These are phyloP conservation scores for Centropus bengalensis DNA, from an alignment of 2,113 vertebrate genomes.

Conservation along the genomic window DNA sequence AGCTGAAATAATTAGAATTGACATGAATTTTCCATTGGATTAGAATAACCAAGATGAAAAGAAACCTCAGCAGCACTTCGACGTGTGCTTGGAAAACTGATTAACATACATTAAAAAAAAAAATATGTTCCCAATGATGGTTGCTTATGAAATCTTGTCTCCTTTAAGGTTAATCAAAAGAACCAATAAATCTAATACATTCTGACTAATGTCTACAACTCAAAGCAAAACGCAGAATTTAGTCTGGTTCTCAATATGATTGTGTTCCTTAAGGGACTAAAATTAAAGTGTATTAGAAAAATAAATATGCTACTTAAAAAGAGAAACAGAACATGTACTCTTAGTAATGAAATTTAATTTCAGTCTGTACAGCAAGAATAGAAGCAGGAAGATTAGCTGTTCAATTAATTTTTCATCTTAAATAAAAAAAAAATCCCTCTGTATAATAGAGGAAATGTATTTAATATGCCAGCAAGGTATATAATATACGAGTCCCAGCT, in stretches of 20 bases:
- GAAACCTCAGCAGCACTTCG: neutral
- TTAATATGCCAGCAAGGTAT: neutral
- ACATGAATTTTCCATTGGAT: neutral
- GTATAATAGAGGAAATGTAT: neutral
- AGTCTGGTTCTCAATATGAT: neutral
- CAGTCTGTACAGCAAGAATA: neutral
- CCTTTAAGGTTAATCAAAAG: neutral
- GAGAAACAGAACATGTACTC: neutral
- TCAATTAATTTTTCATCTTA: slow-evolving; percentile 43
- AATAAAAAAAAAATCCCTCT: neutral
- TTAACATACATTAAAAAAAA: neutral
- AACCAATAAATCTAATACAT: neutral
- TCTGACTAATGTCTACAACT: neutral
- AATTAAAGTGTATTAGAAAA: slow-evolving; percentile 39
- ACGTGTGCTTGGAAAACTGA: neutral
- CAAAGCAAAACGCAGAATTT: neutral
- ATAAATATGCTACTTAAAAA: slow-evolving; percentile 9
- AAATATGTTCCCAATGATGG: neutral
- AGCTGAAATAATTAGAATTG: neutral
- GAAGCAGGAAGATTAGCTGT: neutral
- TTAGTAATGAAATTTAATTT: slow-evolving; percentile 17
- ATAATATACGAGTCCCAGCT: neutral
- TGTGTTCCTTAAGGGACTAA: neutral
- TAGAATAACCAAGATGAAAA: neutral
- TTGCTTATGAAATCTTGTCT: neutral